These are phyloP conservation scores for Bufo gargarizans DNA, from an alignment of 2,113 vertebrate species.

Conservation along the genomic window DNA sequence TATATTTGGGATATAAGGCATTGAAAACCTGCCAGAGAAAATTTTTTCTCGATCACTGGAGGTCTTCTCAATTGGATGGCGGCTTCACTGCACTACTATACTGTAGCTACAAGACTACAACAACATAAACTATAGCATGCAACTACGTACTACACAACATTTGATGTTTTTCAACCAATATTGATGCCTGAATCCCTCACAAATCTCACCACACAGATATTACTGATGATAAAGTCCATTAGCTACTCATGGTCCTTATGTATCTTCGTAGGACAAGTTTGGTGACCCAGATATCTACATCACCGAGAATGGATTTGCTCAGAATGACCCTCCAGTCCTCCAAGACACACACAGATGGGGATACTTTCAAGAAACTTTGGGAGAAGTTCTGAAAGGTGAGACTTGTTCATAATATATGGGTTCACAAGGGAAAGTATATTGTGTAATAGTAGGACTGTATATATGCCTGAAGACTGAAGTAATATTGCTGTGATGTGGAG, in stretches of 20 bases:
- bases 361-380: conserved; percentile 81
- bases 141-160: no score
- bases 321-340: conserved; percentile 74
- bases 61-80: no score
- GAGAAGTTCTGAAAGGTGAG: conserved; percentile 82
- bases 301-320: conserved; percentile 86
- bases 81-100: no score
- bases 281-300: conserved; percentile 85
- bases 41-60: no score
- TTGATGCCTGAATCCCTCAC: no score
- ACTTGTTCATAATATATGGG: background rate
- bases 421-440: background rate
- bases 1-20: no score
- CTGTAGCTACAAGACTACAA: no score
- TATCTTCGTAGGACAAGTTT: conserved; percentile 76
- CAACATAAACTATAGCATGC: no score
- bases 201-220: no score
- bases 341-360: conserved; percentile 74
- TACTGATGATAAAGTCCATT: background rate
- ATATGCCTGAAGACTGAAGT: background rate
- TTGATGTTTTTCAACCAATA: no score
- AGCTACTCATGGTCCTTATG: background rate
- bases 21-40: no score
- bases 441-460: background rate
- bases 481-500: no score